Base-by-base conservation (phyloP, 2,888 invertebrate genomes). In the Hydraecia micacea region DNA sequence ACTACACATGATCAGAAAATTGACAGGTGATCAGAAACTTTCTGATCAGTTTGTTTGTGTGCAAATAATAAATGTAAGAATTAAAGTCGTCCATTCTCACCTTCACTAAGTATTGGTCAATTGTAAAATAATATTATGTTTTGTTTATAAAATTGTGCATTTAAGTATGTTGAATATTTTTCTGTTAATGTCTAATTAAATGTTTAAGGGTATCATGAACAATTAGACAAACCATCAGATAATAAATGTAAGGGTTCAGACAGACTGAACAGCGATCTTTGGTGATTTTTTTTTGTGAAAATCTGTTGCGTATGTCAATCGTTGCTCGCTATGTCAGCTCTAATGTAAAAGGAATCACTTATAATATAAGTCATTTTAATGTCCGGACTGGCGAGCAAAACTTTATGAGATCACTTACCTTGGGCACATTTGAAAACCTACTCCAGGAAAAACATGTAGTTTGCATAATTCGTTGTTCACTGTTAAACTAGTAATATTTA, bases 121-220 rank as follows among this genome's bases (percentile, higher is more conserved):
- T 73, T 83, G 69, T 79, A 36, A 62, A 70, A 58, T 73, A 65
- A 46, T 77, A 68, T 49, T 36, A 11, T 49, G 28, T 72, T 72
- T 42, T 52, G 66, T 80, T 79, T 28, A 39, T 79, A 62, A 13
- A 79, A 68, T 80, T 63, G 52, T 70, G 75, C 65, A 63, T 79
- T 72, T 74, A 72, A 42, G 11, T 11, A 42, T 42, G 25, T 68
- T 55, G 18, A 77, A 65, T 69, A 36, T 73, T 65, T 36, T 66
- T 49, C 39, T 46, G 70, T 66, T 70, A 32, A 39, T 36, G 18
- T 63, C 13, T 70, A 42, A 58, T 66, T 28, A 62, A 72, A 52
- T 39, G n/a, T 72, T 72, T 49, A 82, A 62, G 67, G 21, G 32
- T 55, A 71, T 65, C 21, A 42, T 58, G 68, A 39, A 65, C 28